Conservation (phyloP, 2,113 vertebrate species). For the Chascanopsetta lugubris region DNA sequence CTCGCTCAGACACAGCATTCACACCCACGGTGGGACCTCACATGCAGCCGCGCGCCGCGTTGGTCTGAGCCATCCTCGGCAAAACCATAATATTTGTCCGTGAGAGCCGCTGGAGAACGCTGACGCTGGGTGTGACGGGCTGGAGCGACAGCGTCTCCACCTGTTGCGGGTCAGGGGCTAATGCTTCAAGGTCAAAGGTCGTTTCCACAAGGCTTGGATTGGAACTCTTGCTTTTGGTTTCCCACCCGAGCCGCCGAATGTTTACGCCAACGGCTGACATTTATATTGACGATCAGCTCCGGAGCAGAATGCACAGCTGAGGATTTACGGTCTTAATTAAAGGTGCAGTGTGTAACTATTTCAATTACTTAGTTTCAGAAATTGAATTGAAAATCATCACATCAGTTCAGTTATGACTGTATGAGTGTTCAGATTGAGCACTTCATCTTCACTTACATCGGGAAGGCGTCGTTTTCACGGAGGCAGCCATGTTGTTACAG, state of each 20-base stretch:
- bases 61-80: constrained; percentile 65
- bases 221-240: constrained; percentile 76
- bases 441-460: too few species aligned
- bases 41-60: constrained; percentile 74
- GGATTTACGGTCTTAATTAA: too few species aligned
- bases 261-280: constrained; percentile 64
- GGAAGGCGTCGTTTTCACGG: too few species aligned
- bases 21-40: constrained; percentile 76
- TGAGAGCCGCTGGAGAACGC: constrained; percentile 60
- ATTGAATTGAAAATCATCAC: too few species aligned
- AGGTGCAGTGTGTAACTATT: too few species aligned
- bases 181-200: constrained; percentile 80
- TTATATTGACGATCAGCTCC: constrained; percentile 32
- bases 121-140: constrained; percentile 62
- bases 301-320: too few species aligned
- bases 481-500: too few species aligned
- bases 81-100: constrained; percentile 84
- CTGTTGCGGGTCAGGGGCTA: constrained; percentile 82
- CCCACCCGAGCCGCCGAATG: constrained; percentile 73
- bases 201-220: constrained; percentile 72
- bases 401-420: too few species aligned
- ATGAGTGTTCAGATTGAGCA: too few species aligned
- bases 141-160: constrained; percentile 80
- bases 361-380: too few species aligned
- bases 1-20: constrained; percentile 74